phyloP scores from a whole-genome alignment of 2,888 invertebrate species.

The Lasioglossum pauxillum region DNA sequence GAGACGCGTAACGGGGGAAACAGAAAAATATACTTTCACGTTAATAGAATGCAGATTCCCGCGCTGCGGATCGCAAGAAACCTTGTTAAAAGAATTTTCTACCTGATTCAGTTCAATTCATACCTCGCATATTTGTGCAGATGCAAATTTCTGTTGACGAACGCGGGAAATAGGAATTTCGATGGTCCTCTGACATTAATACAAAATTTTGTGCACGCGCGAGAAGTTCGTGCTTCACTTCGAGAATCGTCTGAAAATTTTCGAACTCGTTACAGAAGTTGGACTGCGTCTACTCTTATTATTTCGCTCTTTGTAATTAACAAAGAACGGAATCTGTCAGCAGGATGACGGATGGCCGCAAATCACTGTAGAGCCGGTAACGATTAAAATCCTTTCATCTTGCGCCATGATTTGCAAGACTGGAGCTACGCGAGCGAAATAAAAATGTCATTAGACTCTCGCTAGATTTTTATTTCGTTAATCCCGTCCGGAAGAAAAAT shows the following conservation, averaged over 20 bases:
- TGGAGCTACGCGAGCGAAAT: not conserved
- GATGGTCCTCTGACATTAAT: not conserved
- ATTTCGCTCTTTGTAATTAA: not conserved
- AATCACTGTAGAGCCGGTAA: not conserved
- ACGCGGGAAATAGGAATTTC: not conserved
- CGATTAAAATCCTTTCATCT: constrained; percentile 6
- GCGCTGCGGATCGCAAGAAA: not conserved
- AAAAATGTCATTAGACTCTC: not conserved
- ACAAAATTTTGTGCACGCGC: not conserved
- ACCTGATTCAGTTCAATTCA: not conserved
- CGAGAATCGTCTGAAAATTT: not conserved
- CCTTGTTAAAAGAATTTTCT: not conserved
- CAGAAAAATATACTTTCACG: not conserved
- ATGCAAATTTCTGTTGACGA: not conserved
- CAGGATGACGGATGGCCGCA: not conserved
- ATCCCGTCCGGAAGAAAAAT: not conserved
- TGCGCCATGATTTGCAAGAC: not conserved
- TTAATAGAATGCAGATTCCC: not conserved
- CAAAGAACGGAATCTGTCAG: not conserved
- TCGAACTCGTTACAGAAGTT: not conserved
- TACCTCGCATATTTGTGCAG: not conserved
- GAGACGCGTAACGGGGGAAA: not conserved
- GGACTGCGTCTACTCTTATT: not conserved
- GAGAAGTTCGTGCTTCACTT: not conserved
- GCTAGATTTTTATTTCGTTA: not conserved